Percentiles rank a stretch among this genome's conserved stretches.
Evolutionary conservation across 2,797 vertebrate genomes (phyloP).

Genomic region (Parotocinclus haroldoi): DNA sequence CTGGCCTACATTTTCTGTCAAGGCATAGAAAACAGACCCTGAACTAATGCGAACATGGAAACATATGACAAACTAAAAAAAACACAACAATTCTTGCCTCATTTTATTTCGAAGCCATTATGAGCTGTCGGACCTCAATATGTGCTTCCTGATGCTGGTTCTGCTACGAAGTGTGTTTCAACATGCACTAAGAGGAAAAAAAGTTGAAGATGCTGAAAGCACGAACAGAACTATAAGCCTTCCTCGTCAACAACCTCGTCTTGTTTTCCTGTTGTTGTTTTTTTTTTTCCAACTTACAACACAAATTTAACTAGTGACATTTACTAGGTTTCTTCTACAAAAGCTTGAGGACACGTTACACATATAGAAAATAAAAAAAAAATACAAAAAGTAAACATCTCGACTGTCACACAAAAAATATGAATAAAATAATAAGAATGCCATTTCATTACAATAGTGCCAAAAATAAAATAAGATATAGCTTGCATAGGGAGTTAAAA

Average conservation of each 20-base stretch:
- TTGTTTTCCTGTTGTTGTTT: conserved; percentile 36
- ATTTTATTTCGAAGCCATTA: conserved; percentile 15
- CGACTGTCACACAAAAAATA: conserved; percentile 73
- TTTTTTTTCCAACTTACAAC: conserved; percentile 21
- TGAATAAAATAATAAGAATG: conserved; percentile 66
- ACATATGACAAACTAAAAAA: conserved; percentile 9
- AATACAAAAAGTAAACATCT: conserved; percentile 76
- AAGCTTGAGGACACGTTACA: conserved; percentile 46
- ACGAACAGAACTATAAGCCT: conserved; percentile 24
- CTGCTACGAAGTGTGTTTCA: conserved; percentile 34
- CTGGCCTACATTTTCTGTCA: conserved; percentile 29
- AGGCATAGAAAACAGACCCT: conserved; percentile 23
- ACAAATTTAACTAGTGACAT: conserved; percentile 32
- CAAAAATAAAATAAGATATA: conserved; percentile 71
- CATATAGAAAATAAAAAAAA: conserved; percentile 44
- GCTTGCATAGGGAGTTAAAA: conserved; percentile 74
- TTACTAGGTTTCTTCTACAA: conserved; percentile 40
- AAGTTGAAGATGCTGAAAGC: conserved; percentile 25
- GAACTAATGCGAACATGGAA: conserved; percentile 20
- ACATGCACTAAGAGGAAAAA: conserved; percentile 22
- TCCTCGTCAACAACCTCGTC: conserved; percentile 28
- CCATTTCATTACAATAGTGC: conserved; percentile 81
- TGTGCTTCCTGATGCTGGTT: conserved; percentile 39
- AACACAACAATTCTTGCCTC: neutral
- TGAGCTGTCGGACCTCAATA: conserved; percentile 39